These are phyloP conservation scores for Stigmatopora nigra DNA, from an alignment of 2,113 vertebrate genomes.

Conservation along the genomic window DNA sequence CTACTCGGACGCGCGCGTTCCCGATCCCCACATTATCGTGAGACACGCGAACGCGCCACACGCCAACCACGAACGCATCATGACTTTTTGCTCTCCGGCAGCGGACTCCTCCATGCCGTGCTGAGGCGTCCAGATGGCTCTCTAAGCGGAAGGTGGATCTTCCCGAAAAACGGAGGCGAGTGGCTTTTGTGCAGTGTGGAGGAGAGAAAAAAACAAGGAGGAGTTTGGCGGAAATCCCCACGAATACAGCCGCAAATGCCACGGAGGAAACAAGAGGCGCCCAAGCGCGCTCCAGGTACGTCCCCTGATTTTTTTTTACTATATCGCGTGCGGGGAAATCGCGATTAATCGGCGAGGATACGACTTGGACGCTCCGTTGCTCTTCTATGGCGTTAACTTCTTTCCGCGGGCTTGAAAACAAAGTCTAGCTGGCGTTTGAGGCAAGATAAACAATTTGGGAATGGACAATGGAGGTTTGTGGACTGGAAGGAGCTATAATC, in stretches of 20 bases:
- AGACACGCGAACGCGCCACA: not conserved
- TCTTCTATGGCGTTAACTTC: constrained; percentile 46
- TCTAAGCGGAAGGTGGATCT: constrained; percentile 70
- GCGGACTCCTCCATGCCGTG: constrained; percentile 61
- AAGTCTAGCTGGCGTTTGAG: constrained; percentile 14
- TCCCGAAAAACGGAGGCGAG: constrained; percentile 72
- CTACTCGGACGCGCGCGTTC: constrained; percentile 40
- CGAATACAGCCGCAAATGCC: constrained; percentile 73
- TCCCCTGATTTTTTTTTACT: constrained; percentile 22
- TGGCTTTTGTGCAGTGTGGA: constrained; percentile 46
- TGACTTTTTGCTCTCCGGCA: constrained; percentile 48
- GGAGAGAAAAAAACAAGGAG: constrained; percentile 40
- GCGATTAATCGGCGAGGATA: constrained; percentile 28
- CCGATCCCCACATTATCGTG: not conserved
- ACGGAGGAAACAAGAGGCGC: constrained; percentile 97
- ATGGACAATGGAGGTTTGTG: constrained; percentile 70
- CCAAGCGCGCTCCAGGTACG: constrained; percentile 93
- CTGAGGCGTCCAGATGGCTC: constrained; percentile 68
- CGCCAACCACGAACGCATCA: constrained; percentile 37
- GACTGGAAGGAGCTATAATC: constrained; percentile 84
- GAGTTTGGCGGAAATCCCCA: constrained; percentile 63
- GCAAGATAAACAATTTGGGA: constrained; percentile 76
- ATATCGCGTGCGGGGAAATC: constrained; percentile 28
- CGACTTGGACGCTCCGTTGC: not conserved
- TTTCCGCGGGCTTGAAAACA: constrained; percentile 28